A percentile compares a stretch with the other conserved stretches of the same genome.
Evolutionary conservation across 2,113 vertebrate genomes (phyloP).

Genomic region (Peromyscus maniculatus): DNA sequence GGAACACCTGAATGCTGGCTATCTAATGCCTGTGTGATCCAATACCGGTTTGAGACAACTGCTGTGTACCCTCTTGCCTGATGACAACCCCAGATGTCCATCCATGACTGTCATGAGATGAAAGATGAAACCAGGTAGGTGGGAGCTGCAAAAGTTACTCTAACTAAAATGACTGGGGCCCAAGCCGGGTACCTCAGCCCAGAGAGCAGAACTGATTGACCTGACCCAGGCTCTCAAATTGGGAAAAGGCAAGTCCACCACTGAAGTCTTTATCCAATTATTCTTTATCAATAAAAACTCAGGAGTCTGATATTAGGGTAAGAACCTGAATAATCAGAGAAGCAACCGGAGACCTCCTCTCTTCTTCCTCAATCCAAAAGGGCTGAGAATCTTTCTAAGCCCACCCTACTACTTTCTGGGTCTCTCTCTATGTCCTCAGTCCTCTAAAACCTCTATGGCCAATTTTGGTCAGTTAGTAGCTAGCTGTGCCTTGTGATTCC

Average conservation of each 20-base stretch:
- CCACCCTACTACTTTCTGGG: too few species aligned
- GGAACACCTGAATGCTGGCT: background rate
- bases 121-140: background rate
- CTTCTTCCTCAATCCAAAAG: too few species aligned
- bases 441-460: too few species aligned
- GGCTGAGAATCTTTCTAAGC: too few species aligned
- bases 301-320: too few species aligned
- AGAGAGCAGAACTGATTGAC: background rate
- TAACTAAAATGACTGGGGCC: background rate
- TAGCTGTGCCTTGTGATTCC: too few species aligned
- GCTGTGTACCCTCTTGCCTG: background rate
- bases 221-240: background rate
- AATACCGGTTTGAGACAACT: background rate
- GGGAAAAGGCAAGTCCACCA: background rate
- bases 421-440: too few species aligned
- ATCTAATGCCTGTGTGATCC: background rate
- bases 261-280: too few species aligned
- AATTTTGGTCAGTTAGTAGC: too few species aligned
- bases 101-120: background rate
- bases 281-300: too few species aligned
- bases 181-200: background rate
- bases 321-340: too few species aligned
- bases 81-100: background rate
- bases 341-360: too few species aligned
- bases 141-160: background rate